Evolutionary conservation across 2,888 invertebrate species (phyloP).

Genomic region (Pandemis heparana): DNA sequence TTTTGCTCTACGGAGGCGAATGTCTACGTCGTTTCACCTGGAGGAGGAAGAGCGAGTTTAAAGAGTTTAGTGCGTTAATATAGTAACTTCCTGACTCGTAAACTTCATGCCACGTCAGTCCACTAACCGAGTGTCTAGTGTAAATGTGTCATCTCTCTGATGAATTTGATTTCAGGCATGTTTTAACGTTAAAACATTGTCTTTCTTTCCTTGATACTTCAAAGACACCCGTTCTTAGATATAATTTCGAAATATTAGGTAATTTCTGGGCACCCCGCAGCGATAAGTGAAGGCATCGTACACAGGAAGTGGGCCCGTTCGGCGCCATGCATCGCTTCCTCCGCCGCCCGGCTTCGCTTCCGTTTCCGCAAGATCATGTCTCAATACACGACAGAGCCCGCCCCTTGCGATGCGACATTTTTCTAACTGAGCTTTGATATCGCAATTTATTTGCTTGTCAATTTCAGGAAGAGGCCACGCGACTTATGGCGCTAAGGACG

Average conservation of each 20-base stretch:
- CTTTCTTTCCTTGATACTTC: background rate
- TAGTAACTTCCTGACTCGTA: background rate
- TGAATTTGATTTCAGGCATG: background rate
- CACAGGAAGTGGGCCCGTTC: conserved; percentile 78
- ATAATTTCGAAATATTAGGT: conserved; percentile 46
- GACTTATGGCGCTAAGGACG: conserved; percentile 59
- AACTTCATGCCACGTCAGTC: background rate
- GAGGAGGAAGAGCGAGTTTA: background rate
- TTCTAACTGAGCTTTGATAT: conserved; percentile 75
- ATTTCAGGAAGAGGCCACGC: conserved; percentile 82
- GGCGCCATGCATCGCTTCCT: conserved; percentile 80
- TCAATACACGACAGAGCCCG: conserved; percentile 63
- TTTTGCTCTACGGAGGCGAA: background rate
- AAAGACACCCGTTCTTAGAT: conserved; percentile 13
- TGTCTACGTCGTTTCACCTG: background rate
- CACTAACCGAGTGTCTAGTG: background rate
- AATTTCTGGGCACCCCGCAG: conserved; percentile 73
- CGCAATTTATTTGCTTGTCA: conserved; percentile 83
- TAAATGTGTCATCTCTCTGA: background rate
- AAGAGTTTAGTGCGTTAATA: background rate
- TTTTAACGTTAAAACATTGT: background rate
- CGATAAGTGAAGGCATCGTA: conserved; percentile 80
- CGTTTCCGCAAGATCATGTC: conserved; percentile 76
- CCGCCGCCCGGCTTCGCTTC: conserved; percentile 74
- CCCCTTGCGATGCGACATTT: conserved; percentile 70